Conservation (phyloP, 2,888 invertebrate species). For the Ectemnius continuus region DNA sequence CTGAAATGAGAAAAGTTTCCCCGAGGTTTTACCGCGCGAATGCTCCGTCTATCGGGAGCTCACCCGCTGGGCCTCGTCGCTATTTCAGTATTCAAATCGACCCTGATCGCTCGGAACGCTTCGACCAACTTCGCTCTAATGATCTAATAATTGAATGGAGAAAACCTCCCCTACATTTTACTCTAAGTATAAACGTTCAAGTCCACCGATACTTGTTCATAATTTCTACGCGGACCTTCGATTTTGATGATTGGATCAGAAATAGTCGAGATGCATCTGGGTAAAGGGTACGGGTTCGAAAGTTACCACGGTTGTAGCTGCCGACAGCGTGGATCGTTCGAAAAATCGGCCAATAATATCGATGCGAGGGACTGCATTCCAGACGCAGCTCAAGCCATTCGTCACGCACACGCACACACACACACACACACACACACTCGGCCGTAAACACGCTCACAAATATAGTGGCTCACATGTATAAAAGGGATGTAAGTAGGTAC, state of each 20-base stretch:
- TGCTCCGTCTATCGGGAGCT: not conserved
- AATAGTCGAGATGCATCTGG: not conserved
- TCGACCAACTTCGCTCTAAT: too few relatives aligned
- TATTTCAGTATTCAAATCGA: too few relatives aligned
- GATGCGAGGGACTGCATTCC: conserved; percentile 71
- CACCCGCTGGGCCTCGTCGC: not conserved
- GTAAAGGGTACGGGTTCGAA: conserved; percentile 33
- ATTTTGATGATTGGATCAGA: not conserved
- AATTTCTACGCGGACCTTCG: too few relatives aligned
- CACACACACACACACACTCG: conserved; percentile 34
- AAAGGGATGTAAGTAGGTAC: too few relatives aligned
- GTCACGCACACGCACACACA: conserved; percentile 60
- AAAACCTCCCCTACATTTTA: too few relatives aligned
- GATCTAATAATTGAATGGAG: too few relatives aligned
- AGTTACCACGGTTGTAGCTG: conserved; percentile 35
- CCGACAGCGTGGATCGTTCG: conserved; percentile 32
- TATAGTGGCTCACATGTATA: conserved; percentile 19
- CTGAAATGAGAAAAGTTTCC: conserved; percentile 18
- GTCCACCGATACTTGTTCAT: too few relatives aligned
- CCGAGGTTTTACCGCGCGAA: not conserved
- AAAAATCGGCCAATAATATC: conserved; percentile 70
- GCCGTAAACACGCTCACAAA: conserved; percentile 40
- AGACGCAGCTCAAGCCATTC: conserved; percentile 66
- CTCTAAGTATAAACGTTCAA: too few relatives aligned
- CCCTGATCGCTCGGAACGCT: too few relatives aligned